These are phyloP conservation scores for Catocala sponsa DNA, from an alignment of 2,888 invertebrate species.

Conservation along the genomic window DNA sequence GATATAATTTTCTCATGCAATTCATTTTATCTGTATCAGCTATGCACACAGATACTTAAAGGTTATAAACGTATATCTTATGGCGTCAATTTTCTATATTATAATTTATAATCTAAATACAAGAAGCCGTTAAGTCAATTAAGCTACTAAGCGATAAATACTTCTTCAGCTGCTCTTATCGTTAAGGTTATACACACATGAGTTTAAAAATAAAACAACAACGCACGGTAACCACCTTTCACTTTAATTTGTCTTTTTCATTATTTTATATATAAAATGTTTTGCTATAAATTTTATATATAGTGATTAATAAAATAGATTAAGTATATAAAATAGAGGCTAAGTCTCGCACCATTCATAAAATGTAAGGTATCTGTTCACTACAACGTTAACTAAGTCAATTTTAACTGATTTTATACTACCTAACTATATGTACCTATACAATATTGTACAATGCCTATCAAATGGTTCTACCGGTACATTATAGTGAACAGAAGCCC, in stretches of 20 bases:
- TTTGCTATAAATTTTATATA: slow-evolving; percentile 51
- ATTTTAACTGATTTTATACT: slow-evolving; percentile 1
- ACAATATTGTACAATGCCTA: too few relatives aligned
- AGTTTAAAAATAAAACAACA: slow-evolving; percentile 59
- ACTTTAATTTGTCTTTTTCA: slow-evolving; percentile 66
- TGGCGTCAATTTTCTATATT: too few relatives aligned
- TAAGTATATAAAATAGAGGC: slow-evolving; percentile 44
- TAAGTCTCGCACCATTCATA: slow-evolving; percentile 50
- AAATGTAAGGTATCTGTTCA: slow-evolving; percentile 26
- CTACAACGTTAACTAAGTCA: slow-evolving; percentile 24
- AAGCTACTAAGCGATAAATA: too few relatives aligned
- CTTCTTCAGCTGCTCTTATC: too few relatives aligned
- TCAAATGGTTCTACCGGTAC: too few relatives aligned
- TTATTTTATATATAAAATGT: slow-evolving; percentile 52
- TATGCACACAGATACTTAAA: too few relatives aligned
- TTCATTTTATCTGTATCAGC: too few relatives aligned
- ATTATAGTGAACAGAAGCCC: slow-evolving; percentile 21
- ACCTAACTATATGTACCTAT: neutral
- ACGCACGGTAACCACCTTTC: slow-evolving; percentile 70
- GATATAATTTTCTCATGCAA: too few relatives aligned
- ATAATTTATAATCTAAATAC: too few relatives aligned
- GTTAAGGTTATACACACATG: too few relatives aligned
- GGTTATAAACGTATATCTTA: too few relatives aligned
- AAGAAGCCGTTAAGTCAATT: too few relatives aligned
- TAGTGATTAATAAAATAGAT: slow-evolving; percentile 47